These are phyloP conservation scores for Gopherus evgoodei DNA, from an alignment of 2,113 vertebrate species.

Conservation along the genomic window DNA sequence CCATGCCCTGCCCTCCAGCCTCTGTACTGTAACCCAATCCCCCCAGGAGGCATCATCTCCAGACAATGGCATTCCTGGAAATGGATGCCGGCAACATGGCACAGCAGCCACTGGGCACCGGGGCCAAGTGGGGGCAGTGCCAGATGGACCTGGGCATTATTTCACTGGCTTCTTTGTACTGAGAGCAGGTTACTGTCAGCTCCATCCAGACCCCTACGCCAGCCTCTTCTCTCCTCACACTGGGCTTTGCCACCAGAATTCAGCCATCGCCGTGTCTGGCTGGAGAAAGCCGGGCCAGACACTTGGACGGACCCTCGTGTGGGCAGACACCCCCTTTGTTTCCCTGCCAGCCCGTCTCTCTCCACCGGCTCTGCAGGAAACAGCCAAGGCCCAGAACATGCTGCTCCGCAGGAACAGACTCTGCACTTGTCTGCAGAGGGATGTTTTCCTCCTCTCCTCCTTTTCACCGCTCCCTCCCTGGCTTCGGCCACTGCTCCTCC, in stretches of 20 bases:
- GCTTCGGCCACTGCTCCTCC: fast-evolving
- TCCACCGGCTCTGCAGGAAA: neutral
- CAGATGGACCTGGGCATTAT: neutral
- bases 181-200: neutral
- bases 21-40: neutral
- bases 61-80: neutral
- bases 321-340: neutral
- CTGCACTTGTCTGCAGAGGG: fast-evolving
- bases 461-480: neutral
- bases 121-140: neutral
- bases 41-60: neutral
- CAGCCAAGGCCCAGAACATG: neutral
- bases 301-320: neutral
- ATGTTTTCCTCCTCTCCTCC: neutral
- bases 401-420: fast-evolving
- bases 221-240: neutral
- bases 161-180: neutral
- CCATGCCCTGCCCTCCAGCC: neutral
- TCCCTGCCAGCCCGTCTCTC: neutral
- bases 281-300: neutral
- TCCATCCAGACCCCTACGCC: neutral
- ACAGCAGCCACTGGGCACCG: no score
- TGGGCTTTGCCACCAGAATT: neutral
- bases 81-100: neutral
- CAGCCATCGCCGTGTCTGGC: neutral